Conservation (phyloP, 2,113 vertebrate genomes). For the Zosterops pallidus region DNA sequence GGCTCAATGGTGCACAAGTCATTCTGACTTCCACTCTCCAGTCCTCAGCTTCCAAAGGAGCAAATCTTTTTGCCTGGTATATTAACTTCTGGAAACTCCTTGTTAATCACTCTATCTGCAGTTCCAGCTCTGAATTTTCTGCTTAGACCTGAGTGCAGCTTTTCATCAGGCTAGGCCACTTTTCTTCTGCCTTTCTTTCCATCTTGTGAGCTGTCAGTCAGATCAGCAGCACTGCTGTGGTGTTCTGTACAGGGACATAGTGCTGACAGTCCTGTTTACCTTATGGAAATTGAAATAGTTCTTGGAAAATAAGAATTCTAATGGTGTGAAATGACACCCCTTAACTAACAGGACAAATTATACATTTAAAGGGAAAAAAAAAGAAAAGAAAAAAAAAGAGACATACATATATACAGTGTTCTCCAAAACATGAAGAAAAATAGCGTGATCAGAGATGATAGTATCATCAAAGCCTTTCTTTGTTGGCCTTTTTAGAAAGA, state of each 20-base stretch:
- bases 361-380: background rate
- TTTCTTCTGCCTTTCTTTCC: conserved; percentile 32
- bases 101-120: conserved; percentile 58
- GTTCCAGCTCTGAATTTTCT: conserved; percentile 31
- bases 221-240: conserved; percentile 34
- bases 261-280: conserved; percentile 12
- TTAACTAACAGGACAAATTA: background rate
- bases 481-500: background rate
- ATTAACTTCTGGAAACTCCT: conserved; percentile 60
- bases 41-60: conserved; percentile 43
- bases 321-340: background rate
- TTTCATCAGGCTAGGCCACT: conserved; percentile 27
- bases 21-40: conserved; percentile 62
- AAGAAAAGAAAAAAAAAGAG: too few species aligned
- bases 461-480: background rate
- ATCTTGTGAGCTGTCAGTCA: background rate
- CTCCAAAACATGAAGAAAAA: background rate
- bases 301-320: background rate
- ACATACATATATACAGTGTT: background rate
- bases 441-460: background rate
- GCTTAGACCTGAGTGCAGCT: conserved; percentile 12
- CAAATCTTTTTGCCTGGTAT: conserved; percentile 17
- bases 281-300: conserved; percentile 29
- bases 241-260: background rate
- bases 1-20: conserved; percentile 62